Base-by-base conservation (phyloP, 2,797 vertebrate genomes). In the Cercopithecus petaurista region DNA sequence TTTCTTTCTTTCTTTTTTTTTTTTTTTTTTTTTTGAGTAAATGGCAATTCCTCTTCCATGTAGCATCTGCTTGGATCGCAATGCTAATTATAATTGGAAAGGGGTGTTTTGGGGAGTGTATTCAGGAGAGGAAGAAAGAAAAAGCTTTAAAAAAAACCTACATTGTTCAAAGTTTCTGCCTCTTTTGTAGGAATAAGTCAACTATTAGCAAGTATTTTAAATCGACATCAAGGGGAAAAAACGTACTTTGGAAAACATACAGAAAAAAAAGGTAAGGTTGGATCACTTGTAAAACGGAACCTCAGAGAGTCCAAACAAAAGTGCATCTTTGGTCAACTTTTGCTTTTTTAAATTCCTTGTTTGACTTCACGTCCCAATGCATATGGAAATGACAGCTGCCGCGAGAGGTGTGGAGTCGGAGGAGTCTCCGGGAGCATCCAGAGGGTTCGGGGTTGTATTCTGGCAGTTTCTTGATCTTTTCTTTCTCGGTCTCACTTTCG, bases 361-460 rank as follows among this genome's bases (percentile, higher is more conserved):
- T 33, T 3, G 76, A 88, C 93, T 39, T 96, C 94, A 70, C 28
- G 80, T 97, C 96, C 97, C 98, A 96, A 97, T 85, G 97, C 97
- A 46, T 88, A 14, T 79, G 96, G 92, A 81, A 90, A 57, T 12
- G 93, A 95, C 97, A 93, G 98, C 98, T 98, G 98, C 98, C 97
- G 64, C 59, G 26, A 67, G 61, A 21, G 73, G 67, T 43, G 80
- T 52, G 89, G 95, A 33, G 81, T 13, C 2, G 73, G 48, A 13
- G 30, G 12, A 28, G 83, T n/a, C 89, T 85, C 86, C 15, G 0
- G 67, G 55, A 24, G 30, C 1, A 50, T 99, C 99, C 99, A 99
- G 99, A 99, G 98, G 89, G 99, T 99, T 95, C 99, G 99, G 2
- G 99, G 99, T 99, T 99, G 98, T 99, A 99, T 97, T 99, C 99